A percentile compares a stretch with the other conserved stretches of the same genome.
phyloP scores from a whole-genome alignment of 2,888 invertebrate species.

The Lepidonotus clava region DNA sequence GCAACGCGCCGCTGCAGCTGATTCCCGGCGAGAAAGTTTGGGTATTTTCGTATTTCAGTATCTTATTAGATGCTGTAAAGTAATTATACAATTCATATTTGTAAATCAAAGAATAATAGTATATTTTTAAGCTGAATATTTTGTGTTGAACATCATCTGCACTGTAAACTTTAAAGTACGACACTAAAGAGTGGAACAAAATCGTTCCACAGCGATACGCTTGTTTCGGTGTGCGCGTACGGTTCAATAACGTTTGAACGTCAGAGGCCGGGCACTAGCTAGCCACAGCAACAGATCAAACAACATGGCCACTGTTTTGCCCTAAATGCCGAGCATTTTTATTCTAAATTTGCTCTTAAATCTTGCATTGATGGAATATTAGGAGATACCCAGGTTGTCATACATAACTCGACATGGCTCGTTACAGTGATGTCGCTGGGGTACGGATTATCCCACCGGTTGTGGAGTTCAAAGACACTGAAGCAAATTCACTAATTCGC shows the following conservation, averaged over 20 bases:
- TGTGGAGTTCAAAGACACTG: slow-evolving; percentile 77
- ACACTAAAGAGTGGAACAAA: background rate
- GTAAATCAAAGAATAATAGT: too few species aligned
- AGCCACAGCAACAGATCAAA: slow-evolving; percentile 75
- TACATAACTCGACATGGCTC: background rate
- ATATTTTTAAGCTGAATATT: too few species aligned
- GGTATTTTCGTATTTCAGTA: too few species aligned
- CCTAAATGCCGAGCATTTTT: background rate
- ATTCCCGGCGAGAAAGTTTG: too few species aligned
- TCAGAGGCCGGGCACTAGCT: background rate
- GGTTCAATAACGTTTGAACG: background rate
- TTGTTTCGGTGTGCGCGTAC: background rate
- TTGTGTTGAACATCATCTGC: too few species aligned
- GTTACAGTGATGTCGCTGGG: slow-evolving; percentile 71
- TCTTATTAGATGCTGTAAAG: too few species aligned
- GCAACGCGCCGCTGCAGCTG: slow-evolving; percentile 64
- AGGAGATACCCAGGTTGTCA: background rate
- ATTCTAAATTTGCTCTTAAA: background rate
- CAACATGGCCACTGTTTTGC: slow-evolving; percentile 68
- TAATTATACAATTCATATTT: too few species aligned
- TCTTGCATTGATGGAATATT: background rate
- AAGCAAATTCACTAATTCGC: slow-evolving; percentile 70
- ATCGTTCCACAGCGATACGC: background rate
- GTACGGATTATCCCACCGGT: slow-evolving; percentile 76
- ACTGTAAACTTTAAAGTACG: too few species aligned